Percentiles rank a stretch among this genome's conserved stretches.
Conservation (phyloP, 2,888 invertebrate species). For the Hirtodrosophila histrioides region DNA sequence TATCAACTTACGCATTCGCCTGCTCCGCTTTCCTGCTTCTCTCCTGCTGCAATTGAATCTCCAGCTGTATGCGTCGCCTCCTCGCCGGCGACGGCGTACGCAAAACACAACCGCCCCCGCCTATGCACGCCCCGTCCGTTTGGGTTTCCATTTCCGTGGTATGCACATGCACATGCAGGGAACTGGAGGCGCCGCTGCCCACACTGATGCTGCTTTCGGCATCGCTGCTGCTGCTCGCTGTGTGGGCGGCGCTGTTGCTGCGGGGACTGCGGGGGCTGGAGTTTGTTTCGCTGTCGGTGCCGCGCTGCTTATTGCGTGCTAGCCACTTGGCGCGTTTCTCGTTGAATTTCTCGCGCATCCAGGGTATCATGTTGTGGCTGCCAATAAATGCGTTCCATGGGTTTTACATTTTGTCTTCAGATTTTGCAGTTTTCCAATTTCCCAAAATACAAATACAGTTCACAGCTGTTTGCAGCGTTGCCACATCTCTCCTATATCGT, state of each 20-base stretch:
- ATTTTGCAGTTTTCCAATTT: constrained; percentile 36
- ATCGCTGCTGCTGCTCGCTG: constrained; percentile 14
- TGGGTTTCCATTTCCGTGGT: constrained; percentile 68
- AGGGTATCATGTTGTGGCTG: constrained; percentile 82
- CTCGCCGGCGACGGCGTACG: constrained; percentile 70
- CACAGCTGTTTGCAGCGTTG: constrained; percentile 55
- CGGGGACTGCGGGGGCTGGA: constrained; percentile 39
- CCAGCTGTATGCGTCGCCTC: constrained; percentile 67
- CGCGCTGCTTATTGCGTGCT: constrained; percentile 77
- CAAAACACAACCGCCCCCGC: constrained; percentile 61
- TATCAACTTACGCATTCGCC: constrained; percentile 72
- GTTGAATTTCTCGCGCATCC: constrained; percentile 84
- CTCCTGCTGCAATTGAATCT: constrained; percentile 58
- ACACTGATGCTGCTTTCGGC: constrained; percentile 10
- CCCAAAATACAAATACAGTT: constrained; percentile 47
- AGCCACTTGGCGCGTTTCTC: constrained; percentile 84
- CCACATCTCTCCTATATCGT: constrained; percentile 16
- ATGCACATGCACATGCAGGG: constrained; percentile 49
- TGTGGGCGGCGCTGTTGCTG: constrained; percentile 14
- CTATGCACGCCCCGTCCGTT: constrained; percentile 54
- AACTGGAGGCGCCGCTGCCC: constrained; percentile 29
- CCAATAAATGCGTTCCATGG: constrained; percentile 36
- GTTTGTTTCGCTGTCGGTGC: constrained; percentile 29
- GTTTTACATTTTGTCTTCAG: constrained; percentile 35
- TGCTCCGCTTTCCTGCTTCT: constrained; percentile 44